Evolutionary conservation across 2,888 invertebrate species (phyloP), one percentile per base, ranked within the genome.

Genomic region (Amblyteles armatorius): DNA sequence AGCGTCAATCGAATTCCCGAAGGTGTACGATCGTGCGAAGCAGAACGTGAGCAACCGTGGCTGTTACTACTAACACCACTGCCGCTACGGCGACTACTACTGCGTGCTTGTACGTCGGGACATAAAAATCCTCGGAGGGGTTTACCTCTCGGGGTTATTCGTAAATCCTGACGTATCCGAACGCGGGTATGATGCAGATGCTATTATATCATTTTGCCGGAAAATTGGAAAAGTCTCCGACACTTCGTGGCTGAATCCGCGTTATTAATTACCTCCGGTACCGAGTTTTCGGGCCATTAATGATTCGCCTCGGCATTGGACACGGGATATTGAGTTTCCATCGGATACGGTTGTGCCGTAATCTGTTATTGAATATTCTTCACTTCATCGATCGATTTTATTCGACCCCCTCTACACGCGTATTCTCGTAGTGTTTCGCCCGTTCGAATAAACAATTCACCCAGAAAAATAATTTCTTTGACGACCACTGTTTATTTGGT

Each of bases 1-100:
- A 26, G 57, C 22, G 57, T 57, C 57, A 57, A 57, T 57, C 57
- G 57, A 57, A 26, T 26, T 57, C 26, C 22, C 57, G 26, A 57
- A 9, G 22, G 57, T 4, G 19, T 3, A 26, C 57, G 57, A 57
- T 57, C 57, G 57, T 22, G 26, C 55, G 55, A 22, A 22, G 22
- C 55, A 22, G 26, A 22, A 57, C 26, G 9, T 26, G 57, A 57
- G 57, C 57, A 57, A 26, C 57, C 22, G 26, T 44, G 44, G 44
- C 44, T 55, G 22, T 55, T 55, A 19, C 57, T 13, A 11, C 57
- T 4, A 57, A 26, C 11, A 22, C 55, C 19, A 22, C 22, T 22
- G 2, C 9, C 40, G 7, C 22, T 22, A 7, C 11, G 22, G 19
- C 22, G 55, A 55, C 19, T 22, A 3, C 55, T 6, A 55, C 55